Evolutionary conservation across 2,113 vertebrate genomes (phyloP).

Genomic region (Dermatemys mawii): DNA sequence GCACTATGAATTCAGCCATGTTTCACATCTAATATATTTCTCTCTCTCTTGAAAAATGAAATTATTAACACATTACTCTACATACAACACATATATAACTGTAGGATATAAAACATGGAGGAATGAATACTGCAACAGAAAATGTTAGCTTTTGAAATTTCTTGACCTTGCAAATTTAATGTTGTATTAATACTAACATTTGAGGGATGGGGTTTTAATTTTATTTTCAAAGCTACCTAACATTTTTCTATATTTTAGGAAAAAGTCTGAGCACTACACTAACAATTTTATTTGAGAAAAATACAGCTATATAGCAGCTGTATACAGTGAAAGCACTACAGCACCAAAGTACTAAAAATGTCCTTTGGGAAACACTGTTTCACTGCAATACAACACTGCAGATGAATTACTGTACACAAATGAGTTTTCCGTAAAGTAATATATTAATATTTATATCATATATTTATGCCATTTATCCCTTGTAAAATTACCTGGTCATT

Average conservation of each 20-base stretch:
- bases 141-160: background rate
- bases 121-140: background rate
- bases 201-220: background rate
- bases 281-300: background rate
- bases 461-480: background rate
- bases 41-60: background rate
- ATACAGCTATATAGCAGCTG: background rate
- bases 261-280: background rate
- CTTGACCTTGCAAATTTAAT: background rate
- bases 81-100: background rate
- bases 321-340: background rate
- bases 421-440: background rate
- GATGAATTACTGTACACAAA: background rate
- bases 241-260: background rate
- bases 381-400: background rate
- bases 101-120: background rate
- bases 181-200: background rate
- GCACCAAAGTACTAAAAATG: background rate
- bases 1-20: background rate
- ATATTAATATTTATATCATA: background rate
- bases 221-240: background rate
- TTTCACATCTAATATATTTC: background rate
- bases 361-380: background rate
- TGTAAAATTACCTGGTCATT: slow-evolving; percentile 79
- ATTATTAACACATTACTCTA: background rate